Evolutionary conservation across 2,797 vertebrate genomes (phyloP), one percentile per base, ranked within the genome.

Genomic region (Hybognathus amarus): DNA sequence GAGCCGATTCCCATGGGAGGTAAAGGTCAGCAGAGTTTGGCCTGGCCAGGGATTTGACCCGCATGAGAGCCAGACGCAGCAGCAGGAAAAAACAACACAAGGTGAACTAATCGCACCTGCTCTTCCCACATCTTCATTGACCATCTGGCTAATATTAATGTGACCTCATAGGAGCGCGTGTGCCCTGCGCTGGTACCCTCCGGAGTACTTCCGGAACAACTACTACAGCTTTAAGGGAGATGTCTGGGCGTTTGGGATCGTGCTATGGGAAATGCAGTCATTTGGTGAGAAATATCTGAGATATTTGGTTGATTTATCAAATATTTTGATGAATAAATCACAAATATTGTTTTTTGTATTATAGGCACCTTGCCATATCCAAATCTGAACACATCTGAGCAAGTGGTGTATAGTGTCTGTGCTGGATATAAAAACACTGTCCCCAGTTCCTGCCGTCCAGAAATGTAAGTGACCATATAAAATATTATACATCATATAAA

Each of bases 141-240:
- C 17, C 22, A 27, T 52, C 30, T 10, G 27, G 2, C 45, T 45
- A 59, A 69, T 82, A 68, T 68, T 36, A 83, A 17, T 86, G 9
- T 87, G 47, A 8, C 33, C 13, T 2, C 42, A 6, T 87, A 95
- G 93, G 91, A 92, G 59, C 90, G 92, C 4, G 92, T 95, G 1
- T 94, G n/a, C 94, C 0, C 87, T 95, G 83, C 95, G 95, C 74
- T 95, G 95, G 95, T 95, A 95, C 84, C 95, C 94, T 3, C 95
- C 95, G 0, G 94, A 95, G 84, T 95, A 94, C 90, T 95, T 95
- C 91, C 93, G 90, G 68, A 93, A 83, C 91, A 93, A 91, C 88
- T 92, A 92, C 79, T 95, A 95, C 90, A 91, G 91, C 89, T 95
- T 94, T 80, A 94, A 93, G n/a, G 94, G 94, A 42, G 95, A 95